Percentiles rank a stretch among this genome's conserved stretches.
Evolutionary conservation across 1,140 invertebrate genomes (phyloP).

Genomic region (Yoshiicerus persimilis): DNA sequence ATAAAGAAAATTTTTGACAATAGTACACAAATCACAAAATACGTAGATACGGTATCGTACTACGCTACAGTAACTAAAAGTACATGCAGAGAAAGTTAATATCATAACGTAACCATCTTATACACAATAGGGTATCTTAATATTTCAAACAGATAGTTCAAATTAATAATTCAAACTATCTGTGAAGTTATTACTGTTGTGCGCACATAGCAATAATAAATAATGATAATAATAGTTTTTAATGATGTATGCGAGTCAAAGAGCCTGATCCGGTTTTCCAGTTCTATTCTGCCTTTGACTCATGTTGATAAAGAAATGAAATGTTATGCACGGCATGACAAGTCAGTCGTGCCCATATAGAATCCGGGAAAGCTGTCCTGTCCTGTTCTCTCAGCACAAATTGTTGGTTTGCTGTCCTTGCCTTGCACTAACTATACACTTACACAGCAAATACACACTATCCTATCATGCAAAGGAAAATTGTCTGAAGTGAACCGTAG

Average conservation of each 20-base stretch:
- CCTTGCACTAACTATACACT: neutral
- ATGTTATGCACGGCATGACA: constrained; percentile 9
- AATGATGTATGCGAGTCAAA: constrained; percentile 20
- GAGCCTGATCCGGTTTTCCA: neutral
- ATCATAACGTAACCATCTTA: no score
- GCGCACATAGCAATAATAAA: constrained; percentile 7
- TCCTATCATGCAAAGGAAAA: neutral
- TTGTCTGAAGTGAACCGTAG: neutral
- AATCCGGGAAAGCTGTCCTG: neutral
- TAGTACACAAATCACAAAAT: no score
- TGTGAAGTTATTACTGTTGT: neutral
- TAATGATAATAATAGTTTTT: constrained; percentile 22
- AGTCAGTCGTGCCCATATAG: neutral
- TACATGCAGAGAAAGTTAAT: no score
- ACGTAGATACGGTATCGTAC: no score
- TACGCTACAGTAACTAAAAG: no score
- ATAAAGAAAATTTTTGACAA: no score
- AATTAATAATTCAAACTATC: no score
- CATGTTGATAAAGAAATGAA: neutral
- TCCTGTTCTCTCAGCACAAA: neutral
- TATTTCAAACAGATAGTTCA: neutral
- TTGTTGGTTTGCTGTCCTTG: neutral
- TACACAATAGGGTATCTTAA: neutral
- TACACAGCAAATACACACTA: neutral
- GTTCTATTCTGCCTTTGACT: neutral